Evolutionary conservation across 1,140 invertebrate species (phyloP).

Genomic region (Ephestia elutella): DNA sequence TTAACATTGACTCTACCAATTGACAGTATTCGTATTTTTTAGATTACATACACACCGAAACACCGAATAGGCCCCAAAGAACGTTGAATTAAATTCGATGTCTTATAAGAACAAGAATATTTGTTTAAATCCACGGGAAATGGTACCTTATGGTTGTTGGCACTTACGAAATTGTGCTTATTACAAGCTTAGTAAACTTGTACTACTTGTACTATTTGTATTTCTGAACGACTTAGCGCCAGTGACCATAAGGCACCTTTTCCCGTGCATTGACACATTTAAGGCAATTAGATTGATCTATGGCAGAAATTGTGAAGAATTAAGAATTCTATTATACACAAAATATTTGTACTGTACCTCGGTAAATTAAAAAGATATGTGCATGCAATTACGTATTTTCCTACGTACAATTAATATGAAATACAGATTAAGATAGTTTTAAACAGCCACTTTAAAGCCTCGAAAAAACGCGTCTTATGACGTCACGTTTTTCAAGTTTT

Average conservation of each 20-base stretch:
- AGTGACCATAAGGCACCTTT: too few species aligned
- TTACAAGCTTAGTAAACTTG: too few species aligned
- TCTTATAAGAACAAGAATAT: slow-evolving; percentile 17
- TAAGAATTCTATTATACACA: neutral
- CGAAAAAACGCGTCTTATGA: neutral
- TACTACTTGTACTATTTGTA: too few species aligned
- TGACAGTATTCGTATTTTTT: slow-evolving; percentile 1
- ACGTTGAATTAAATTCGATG: slow-evolving; percentile 24
- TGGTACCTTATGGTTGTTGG: too few species aligned
- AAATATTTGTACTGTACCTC: neutral
- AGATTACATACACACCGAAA: slow-evolving; percentile 15
- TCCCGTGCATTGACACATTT: too few species aligned
- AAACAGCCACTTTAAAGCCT: slow-evolving; percentile 4
- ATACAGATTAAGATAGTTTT: neutral
- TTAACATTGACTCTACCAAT: slow-evolving; percentile 11
- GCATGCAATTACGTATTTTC: slow-evolving; percentile 5
- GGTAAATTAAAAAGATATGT: slow-evolving; percentile 3
- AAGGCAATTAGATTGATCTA: slow-evolving; percentile 19
- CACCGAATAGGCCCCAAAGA: slow-evolving; percentile 25
- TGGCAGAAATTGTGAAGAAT: neutral
- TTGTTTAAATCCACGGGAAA: too few species aligned
- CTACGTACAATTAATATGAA: neutral
- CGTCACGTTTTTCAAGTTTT: too few species aligned
- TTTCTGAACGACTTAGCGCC: too few species aligned
- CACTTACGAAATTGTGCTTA: too few species aligned